Evolutionary conservation across 2,797 vertebrate species (phyloP), one percentile per base, ranked within the genome.

Genomic region (Falco rusticolus): DNA sequence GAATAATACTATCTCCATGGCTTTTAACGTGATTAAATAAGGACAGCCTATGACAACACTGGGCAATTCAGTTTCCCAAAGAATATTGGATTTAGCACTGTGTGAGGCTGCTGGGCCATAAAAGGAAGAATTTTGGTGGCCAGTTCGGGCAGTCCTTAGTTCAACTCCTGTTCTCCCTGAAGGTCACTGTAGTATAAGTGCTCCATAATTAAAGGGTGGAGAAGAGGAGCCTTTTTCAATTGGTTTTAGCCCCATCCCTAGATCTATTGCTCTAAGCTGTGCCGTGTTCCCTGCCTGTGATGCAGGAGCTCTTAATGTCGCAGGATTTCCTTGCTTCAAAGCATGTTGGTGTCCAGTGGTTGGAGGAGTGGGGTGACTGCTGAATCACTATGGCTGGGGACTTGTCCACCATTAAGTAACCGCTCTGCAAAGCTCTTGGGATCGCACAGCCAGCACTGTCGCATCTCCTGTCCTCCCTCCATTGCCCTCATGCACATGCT

Each of bases 21-120:
- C 96, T 97, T 97, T 97, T 96, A 97, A 93, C 69, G 3, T 97
- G 95, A 97, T 98, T 96, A 96, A 97, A 94, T 19, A 84, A 54
- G 93, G 70, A 12, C 89, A 41, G 76, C 59, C 80, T 54, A 4
- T 94, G 96, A 97, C 74, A 79, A 83, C 91, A 93, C 86, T 5
- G 10, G 37, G 82, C 90, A 80, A 63, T 90, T 83, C 5, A 0
- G 16, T 79, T 82, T 85, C 80, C 96, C 91, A 41, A 8, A 85
- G 89, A 70, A 28, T 53, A 80, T 89, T 93, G 95, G 95, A 93
- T 96, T 94, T 45, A 54, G 45, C 75, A 71, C 4, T 0, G 20
- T 76, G 56, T 11, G 48, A 81, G 54, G 70, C 80, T 78, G 64
- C 75, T 28, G 39, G 69, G 68, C 65, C 86, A 43, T 47, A 6